Conservation (phyloP, 2,888 invertebrate genomes). For the Orchesella flavescens region DNA sequence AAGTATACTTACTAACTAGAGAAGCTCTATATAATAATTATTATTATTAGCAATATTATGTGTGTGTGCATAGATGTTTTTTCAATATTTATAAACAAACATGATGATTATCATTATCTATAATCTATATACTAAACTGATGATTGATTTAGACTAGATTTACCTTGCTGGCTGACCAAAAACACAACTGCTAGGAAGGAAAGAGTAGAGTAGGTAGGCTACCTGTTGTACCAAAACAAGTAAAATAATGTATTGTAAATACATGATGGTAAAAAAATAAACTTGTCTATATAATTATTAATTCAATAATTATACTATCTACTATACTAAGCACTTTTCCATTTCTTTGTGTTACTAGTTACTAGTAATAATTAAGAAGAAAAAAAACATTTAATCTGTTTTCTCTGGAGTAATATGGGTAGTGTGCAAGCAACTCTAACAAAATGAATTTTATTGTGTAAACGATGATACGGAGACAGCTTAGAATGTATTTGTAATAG, state of each 20-base stretch:
- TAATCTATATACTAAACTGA: background rate
- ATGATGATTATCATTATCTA: background rate
- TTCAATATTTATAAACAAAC: background rate
- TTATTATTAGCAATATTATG: no score
- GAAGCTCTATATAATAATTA: background rate
- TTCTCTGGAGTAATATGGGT: conserved; percentile 1
- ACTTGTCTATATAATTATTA: background rate
- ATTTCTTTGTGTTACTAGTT: conserved; percentile 11
- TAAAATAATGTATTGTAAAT: no score
- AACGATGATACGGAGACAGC: conserved; percentile 4
- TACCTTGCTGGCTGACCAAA: conserved; percentile 8
- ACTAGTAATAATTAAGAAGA: no score
- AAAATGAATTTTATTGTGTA: background rate
- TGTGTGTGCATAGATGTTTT: background rate
- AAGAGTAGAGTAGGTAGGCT: no score
- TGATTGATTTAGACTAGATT: background rate
- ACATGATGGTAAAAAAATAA: background rate
- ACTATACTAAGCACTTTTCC: background rate
- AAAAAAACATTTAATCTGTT: no score
- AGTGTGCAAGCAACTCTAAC: conserved; percentile 8
- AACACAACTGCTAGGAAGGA: background rate
- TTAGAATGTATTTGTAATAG: no score
- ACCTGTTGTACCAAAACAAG: no score
- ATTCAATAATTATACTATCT: background rate
- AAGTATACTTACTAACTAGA: background rate